phyloP scores from a whole-genome alignment of 2,797 vertebrate species.

The Naso thynnoides region DNA sequence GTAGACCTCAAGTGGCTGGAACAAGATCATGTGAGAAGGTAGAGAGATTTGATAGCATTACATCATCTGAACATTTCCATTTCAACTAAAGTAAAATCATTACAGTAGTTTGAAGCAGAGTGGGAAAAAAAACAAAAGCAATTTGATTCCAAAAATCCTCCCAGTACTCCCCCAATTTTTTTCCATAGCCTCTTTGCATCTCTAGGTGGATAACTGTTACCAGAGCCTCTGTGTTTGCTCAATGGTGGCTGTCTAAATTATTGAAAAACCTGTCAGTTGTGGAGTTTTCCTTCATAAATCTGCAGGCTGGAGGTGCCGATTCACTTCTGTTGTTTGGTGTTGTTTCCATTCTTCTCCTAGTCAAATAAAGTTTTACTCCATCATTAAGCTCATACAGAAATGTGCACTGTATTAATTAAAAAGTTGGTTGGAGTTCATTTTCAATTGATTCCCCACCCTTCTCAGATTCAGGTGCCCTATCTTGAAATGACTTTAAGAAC shows the following conservation, averaged over 20 bases:
- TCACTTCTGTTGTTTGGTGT: slow-evolving; percentile 57
- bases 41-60: neutral
- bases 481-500: slow-evolving; percentile 51
- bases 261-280: slow-evolving; percentile 54
- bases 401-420: slow-evolving; percentile 43
- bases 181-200: slow-evolving; percentile 15
- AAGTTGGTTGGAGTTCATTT: slow-evolving; percentile 36
- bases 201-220: slow-evolving; percentile 34
- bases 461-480: slow-evolving; percentile 48
- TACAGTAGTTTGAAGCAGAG: neutral
- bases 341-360: slow-evolving; percentile 62
- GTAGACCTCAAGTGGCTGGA: slow-evolving; percentile 1
- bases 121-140: neutral
- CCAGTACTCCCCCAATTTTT: slow-evolving; percentile 15
- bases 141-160: neutral
- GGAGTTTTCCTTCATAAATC: slow-evolving; percentile 66
- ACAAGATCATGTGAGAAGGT: neutral
- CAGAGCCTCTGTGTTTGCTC: slow-evolving; percentile 54
- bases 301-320: slow-evolving; percentile 35
- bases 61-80: neutral
- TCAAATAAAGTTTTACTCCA: slow-evolving; percentile 59
- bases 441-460: slow-evolving; percentile 33
- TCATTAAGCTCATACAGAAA: slow-evolving; percentile 42
- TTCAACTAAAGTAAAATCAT: neutral
- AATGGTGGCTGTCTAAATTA: slow-evolving; percentile 41